Evolutionary conservation across 2,888 invertebrate genomes (phyloP), one percentile per base, ranked within the genome.

Genomic region (Drosophila crucigera): DNA sequence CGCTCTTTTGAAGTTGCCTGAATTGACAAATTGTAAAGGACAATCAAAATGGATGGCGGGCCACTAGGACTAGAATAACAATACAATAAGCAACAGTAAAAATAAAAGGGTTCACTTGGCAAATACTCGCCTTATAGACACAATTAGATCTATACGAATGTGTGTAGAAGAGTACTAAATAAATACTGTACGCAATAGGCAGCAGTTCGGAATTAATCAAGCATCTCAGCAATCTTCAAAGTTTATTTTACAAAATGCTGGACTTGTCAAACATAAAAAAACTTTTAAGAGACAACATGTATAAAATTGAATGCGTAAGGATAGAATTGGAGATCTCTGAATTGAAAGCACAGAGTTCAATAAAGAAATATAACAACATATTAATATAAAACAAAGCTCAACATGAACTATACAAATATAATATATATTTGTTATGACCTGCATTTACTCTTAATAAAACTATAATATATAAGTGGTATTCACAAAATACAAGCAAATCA

Each of bases 11-110:
- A 87, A 77, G 80, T 77, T 73, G 67, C 52, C 56, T 59, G 52
- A 76, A 76, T 78, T 78, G 72, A 86, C 76, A 81, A 84, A 86
- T 80, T 85, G 65, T 71, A 67, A 79, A 60, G 68, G 65, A 68
- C 78, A 73, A 76, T 77, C 62, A 77, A 62, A 80, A 52, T 68
- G 64, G 49, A 53, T 54, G 39, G 39, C 30, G 49, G 43, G 31
- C 33, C 33, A 65, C 66, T 49, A 62, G 55, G 60, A 43, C 30
- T 64, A 49, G 43, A 30, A 60, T n/a, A 73, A 41, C 28, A 54
- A 28, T 41, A 30, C 35, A 47, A 47, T 56, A 35, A 31, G 31
- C 22, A 43, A 3, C 31, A 62, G 39, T 14, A 25, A 6, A 58
- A 19, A 49, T 55, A 60, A 56, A 63, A 69, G 35, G 55, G 41